Percentiles rank a stretch among this genome's conserved stretches.
These are phyloP conservation scores for Sphaerodactylus townsendi DNA, from an alignment of 2,113 vertebrate genomes.

Conservation along the genomic window DNA sequence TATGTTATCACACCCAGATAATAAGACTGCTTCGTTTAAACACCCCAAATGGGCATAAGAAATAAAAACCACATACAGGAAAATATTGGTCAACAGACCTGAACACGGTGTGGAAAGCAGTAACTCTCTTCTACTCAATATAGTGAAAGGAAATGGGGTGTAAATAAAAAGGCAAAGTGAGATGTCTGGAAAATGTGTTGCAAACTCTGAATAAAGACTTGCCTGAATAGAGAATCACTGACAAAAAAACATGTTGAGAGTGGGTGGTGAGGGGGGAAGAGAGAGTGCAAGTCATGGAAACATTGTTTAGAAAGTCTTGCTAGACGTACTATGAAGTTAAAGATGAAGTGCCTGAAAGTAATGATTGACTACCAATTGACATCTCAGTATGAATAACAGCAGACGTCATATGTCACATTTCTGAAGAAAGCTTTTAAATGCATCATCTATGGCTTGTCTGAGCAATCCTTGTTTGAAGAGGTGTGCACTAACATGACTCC, in stretches of 20 bases:
- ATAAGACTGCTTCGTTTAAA: conserved; percentile 27
- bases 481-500: no score
- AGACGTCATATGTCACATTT: no score
- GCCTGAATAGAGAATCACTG: conserved; percentile 2
- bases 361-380: conserved; percentile 1
- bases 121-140: conserved; percentile 61
- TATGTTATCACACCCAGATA: not conserved
- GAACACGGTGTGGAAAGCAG: conserved; percentile 55
- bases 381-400: conserved; percentile 17
- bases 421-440: no score
- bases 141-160: conserved; percentile 55
- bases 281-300: conserved; percentile 37
- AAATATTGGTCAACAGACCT: conserved; percentile 21
- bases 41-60: conserved; percentile 19
- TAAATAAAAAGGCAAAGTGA: conserved; percentile 49
- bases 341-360: conserved; percentile 14
- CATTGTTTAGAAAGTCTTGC: conserved; percentile 24
- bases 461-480: no score
- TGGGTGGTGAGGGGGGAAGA: not conserved
- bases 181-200: conserved; percentile 44
- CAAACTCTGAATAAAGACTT: conserved; percentile 44
- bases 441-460: no score
- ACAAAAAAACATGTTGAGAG: conserved; percentile 20
- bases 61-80: conserved; percentile 30
- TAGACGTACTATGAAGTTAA: conserved; percentile 17